phyloP scores from a whole-genome alignment of 2,797 vertebrate species.

The Centropyge bicolor region DNA sequence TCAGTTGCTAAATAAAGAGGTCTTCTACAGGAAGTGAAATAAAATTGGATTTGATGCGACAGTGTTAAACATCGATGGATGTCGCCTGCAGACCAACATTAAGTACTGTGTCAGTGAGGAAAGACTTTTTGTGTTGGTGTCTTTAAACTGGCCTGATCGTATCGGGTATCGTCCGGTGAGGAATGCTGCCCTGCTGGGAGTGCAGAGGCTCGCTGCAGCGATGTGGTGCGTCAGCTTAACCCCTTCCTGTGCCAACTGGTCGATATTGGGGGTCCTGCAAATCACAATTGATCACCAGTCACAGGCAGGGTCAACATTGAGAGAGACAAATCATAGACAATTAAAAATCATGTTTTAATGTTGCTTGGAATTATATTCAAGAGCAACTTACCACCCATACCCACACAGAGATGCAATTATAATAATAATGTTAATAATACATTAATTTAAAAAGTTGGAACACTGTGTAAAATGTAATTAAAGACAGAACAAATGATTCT shows the following conservation, averaged over 20 bases:
- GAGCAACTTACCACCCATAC: too few relatives aligned
- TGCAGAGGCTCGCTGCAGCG: conserved; percentile 88
- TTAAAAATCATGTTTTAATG: too few relatives aligned
- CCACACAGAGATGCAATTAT: too few relatives aligned
- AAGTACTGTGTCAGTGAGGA: conserved; percentile 1
- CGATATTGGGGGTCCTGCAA: conserved; percentile 91
- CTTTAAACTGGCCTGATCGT: conserved; percentile 86
- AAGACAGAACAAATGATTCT: too few relatives aligned
- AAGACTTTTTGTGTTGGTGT: conserved; percentile 64
- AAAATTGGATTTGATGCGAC: background rate
- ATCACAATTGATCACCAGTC: conserved; percentile 34
- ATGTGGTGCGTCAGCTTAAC: conserved; percentile 92
- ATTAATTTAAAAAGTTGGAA: too few relatives aligned
- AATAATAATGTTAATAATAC: too few relatives aligned
- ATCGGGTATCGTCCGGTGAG: conserved; percentile 92
- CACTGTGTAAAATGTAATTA: too few relatives aligned
- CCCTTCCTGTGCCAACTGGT: conserved; percentile 87
- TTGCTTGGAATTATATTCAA: too few relatives aligned
- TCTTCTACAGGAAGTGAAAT: background rate
- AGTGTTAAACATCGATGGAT: background rate
- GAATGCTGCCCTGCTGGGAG: conserved; percentile 92
- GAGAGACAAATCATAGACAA: background rate
- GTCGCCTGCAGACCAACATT: background rate
- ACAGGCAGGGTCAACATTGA: background rate
- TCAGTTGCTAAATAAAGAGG: background rate